These are phyloP conservation scores for Mesoligia furuncula DNA, from an alignment of 2,888 invertebrate species.

Conservation along the genomic window DNA sequence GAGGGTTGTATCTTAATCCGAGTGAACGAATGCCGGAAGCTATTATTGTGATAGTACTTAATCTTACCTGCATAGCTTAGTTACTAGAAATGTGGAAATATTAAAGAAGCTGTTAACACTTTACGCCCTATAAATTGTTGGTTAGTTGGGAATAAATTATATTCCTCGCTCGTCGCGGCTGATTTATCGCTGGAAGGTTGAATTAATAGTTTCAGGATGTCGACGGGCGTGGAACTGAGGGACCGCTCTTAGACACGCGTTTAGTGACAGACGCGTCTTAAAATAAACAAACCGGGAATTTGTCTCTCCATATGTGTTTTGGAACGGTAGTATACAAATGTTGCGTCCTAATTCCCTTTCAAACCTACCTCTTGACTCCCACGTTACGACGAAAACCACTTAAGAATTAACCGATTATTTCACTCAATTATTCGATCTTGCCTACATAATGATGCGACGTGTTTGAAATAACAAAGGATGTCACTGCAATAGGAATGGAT, in stretches of 20 bases:
- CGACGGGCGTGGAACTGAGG: slow-evolving; percentile 64
- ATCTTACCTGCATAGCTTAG: slow-evolving; percentile 32
- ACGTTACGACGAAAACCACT: slow-evolving; percentile 39
- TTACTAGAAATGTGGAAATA: slow-evolving; percentile 54
- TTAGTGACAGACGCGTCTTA: slow-evolving; percentile 69
- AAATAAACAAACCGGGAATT: slow-evolving; percentile 72
- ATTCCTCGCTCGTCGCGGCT: slow-evolving; percentile 76
- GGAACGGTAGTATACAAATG: slow-evolving; percentile 15
- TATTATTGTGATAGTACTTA: slow-evolving; percentile 39
- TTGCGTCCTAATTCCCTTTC: slow-evolving; percentile 22
- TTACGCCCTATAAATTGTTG: slow-evolving; percentile 77
- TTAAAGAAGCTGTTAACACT: slow-evolving; percentile 74
- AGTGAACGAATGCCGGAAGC: slow-evolving; percentile 40
- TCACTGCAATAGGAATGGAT: slow-evolving; percentile 27
- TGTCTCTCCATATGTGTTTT: slow-evolving; percentile 53
- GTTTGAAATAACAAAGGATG: slow-evolving; percentile 48
- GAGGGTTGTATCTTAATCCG: slow-evolving; percentile 50
- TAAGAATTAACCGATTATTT: slow-evolving; percentile 27
- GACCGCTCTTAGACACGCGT: slow-evolving; percentile 66
- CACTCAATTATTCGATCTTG: slow-evolving; percentile 43
- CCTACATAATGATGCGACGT: slow-evolving; percentile 22
- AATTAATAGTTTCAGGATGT: slow-evolving; percentile 84
- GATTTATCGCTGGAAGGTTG: slow-evolving; percentile 77
- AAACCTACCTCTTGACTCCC: slow-evolving; percentile 13
- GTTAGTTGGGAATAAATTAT: slow-evolving; percentile 79